Evolutionary conservation across 2,888 invertebrate species (phyloP), one percentile per base, ranked within the genome.

Genomic region (Philaethria dido): DNA sequence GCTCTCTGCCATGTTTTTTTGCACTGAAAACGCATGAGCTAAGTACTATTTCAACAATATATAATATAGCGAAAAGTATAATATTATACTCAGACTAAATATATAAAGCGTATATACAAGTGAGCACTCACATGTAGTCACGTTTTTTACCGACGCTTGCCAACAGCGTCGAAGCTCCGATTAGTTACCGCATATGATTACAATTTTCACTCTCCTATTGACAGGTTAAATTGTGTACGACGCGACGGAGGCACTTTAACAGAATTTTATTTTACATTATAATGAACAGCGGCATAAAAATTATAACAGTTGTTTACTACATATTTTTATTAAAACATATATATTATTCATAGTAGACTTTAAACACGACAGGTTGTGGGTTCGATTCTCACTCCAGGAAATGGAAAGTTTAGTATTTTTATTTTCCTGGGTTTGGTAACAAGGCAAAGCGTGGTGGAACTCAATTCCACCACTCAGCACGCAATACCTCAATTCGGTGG

Each of bases 141-240:
- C 47, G 11, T 48, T 22, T 42, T 60, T 48, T 42, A 48, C 9
- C 29, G 48, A 36, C n/a, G 20, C 61, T 22, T 48, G 45, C 29
- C 36, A 45, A 60, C 60, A 18, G 9, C 60, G 60, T 45, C 14
- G 16, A 29, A 45, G 45, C 60, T 29, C 25, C 60, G 33, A 29
- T 60, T 60, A 45, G 45, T 45, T 60, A 60, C 60, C 45, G 62
- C 63, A 55, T 63, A 55, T 55, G 54, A 63, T 63, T 54, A 63
- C 54, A 54, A 16, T 63, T 54, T 63, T 63, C 54, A 54, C 63
- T 33, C 33, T 54, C 3, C 16, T 42, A 54, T 45, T 44, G 52
- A 63, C 54, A 63, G 29, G 63, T 36, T 62, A 48, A 48, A 50
- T 50, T 48, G 48, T 62, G 48, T 50, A 60, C 60, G 60, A 45